These are phyloP conservation scores for Sciurus vulgaris DNA, from an alignment of 2,797 vertebrate genomes.

Conservation along the genomic window DNA sequence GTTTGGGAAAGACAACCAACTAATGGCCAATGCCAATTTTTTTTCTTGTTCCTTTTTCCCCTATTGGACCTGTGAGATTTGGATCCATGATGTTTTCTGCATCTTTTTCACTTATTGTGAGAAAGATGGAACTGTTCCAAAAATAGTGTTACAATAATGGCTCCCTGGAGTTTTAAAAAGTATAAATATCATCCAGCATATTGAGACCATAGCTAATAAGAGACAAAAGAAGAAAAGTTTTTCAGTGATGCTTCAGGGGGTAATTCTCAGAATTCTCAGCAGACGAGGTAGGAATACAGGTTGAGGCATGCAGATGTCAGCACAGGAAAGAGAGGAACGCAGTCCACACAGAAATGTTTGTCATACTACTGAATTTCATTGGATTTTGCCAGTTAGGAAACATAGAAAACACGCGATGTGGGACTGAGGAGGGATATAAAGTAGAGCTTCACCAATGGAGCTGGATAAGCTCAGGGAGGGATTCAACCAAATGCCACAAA, in stretches of 20 bases:
- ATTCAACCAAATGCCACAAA: neutral
- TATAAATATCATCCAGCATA: neutral
- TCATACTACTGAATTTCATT: neutral
- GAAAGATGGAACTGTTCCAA: neutral
- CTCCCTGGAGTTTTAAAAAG: slow-evolving; percentile 20
- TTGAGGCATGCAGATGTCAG: neutral
- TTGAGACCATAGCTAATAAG: neutral
- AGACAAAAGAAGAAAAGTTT: slow-evolving; percentile 22
- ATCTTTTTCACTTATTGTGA: neutral
- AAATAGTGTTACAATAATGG: neutral
- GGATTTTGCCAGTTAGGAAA: neutral
- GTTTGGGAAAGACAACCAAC: neutral
- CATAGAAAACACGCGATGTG: neutral
- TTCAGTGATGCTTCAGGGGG: neutral
- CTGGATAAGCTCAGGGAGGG: neutral
- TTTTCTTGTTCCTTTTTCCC: neutral
- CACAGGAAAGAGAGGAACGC: neutral
- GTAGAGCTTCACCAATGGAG: neutral
- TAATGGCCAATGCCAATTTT: neutral
- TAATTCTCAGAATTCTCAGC: slow-evolving; percentile 31
- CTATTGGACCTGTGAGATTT: neutral
- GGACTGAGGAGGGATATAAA: neutral
- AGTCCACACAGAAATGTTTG: neutral
- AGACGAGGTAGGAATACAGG: neutral
- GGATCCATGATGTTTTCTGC: neutral